Percentiles rank a stretch among this genome's conserved stretches.
These are phyloP conservation scores for Spodoptera littoralis DNA, from an alignment of 2,888 invertebrate genomes.

Conservation along the genomic window DNA sequence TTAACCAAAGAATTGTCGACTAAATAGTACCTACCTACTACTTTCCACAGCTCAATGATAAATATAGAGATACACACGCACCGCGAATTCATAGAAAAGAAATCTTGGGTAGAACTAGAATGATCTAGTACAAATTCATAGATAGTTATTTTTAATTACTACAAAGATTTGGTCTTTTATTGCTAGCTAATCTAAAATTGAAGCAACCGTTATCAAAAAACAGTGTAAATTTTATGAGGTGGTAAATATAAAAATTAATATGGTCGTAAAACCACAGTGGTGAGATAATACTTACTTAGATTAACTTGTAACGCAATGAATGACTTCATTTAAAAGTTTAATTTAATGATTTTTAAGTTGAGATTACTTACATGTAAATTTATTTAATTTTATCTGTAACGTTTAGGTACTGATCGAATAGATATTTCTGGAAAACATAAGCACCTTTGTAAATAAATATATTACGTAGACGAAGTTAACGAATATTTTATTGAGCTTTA, in stretches of 20 bases:
- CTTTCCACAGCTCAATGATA: constrained; percentile 57
- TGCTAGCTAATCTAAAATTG: constrained; percentile 10
- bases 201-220: constrained; percentile 21
- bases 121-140: too few species aligned
- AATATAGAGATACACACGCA: constrained; percentile 24
- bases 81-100: constrained; percentile 33
- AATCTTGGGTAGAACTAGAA: constrained; percentile 17
- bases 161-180: not conserved
- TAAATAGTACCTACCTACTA: constrained; percentile 36
- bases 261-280: constrained; percentile 26
- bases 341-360: constrained; percentile 1
- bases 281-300: constrained; percentile 6
- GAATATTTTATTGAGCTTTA: too few species aligned
- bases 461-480: too few species aligned
- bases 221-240: constrained; percentile 29
- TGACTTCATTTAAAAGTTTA: constrained; percentile 13
- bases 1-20: constrained; percentile 64
- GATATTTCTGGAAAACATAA: too few species aligned
- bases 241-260: constrained; percentile 21
- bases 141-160: not conserved
- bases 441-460: too few species aligned
- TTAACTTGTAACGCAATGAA: constrained; percentile 4
- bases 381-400: too few species aligned
- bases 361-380: not conserved
- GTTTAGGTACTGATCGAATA: too few species aligned